Base-by-base conservation (phyloP, 2,888 invertebrate genomes). In the Bruchidius siliquastri region DNA sequence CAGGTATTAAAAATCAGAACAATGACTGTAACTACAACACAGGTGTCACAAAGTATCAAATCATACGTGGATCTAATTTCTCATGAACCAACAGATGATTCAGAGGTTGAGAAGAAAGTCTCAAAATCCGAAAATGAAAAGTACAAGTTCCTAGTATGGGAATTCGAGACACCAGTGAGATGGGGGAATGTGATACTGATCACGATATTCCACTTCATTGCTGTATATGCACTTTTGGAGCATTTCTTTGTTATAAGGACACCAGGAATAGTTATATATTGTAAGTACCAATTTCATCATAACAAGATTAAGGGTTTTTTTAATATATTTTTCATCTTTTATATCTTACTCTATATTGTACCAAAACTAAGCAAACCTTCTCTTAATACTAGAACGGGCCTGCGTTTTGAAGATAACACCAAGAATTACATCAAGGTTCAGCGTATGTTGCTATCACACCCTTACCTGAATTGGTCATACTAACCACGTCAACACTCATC, bases 101-200 rank as follows among this genome's bases (percentile, higher is more conserved):
- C 13, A 1, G 18, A 49, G 18, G 49, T 49, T 49, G 18, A 49
- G 49, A 49, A 49, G 49, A 49, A 49, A 49, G 13, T 8, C 49
- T 3, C 18, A 13, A 3, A 49, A 49, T 18, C 49, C 2, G 68
- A 20, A 67, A 73, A 75, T 68, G 72, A 72, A 18, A 77, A 80
- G 73, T 81, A 82, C 73, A 80, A 74, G 76, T 78, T 79, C 26
- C 74, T 79, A 20, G 75, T 74, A 70, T 82, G 80, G 78, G 80
- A 81, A 75, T 81, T 82, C 72, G 79, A 82, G 49, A 82, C 81
- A 8, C 77, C 78, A 21, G 70, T 83, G 8, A 81, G 78, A 72
- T 83, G 81, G 81, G 70, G 70, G 10, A 82, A 81, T 71, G 75
- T 81, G 20, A 74, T 81, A 4, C 73, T 75, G 20, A 77, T 83